Evolutionary conservation across 2,113 vertebrate species (phyloP).

Genomic region (Sturnira hondurensis): DNA sequence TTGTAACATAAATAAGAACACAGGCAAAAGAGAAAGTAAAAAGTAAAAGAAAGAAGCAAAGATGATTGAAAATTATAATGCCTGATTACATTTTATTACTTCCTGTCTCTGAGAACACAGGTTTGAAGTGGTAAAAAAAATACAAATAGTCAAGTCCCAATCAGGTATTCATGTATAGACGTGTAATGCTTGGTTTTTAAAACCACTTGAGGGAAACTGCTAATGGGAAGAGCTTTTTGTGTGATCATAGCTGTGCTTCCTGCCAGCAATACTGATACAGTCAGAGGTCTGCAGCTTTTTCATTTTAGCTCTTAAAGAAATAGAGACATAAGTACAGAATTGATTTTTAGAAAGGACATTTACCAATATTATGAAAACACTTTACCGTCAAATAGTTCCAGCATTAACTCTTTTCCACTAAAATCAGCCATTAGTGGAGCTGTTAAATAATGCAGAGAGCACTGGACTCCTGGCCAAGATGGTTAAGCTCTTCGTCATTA

Average conservation of each 20-base stretch:
- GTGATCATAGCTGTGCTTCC: neutral
- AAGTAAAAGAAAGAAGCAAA: neutral
- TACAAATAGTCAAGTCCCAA: neutral
- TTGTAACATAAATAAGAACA: neutral
- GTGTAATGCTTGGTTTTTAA: neutral
- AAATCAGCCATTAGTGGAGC: neutral
- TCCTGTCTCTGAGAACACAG: neutral
- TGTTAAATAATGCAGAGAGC: neutral
- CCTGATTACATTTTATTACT: neutral
- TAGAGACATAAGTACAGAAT: neutral
- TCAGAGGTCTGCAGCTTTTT: neutral
- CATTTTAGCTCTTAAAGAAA: neutral
- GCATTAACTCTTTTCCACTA: neutral
- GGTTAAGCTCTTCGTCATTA: neutral
- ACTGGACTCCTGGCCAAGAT: neutral
- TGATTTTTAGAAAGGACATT: slow-evolving; percentile 41
- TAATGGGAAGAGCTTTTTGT: neutral
- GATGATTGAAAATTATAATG: neutral
- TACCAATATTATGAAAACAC: neutral
- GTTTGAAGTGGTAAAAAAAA: neutral
- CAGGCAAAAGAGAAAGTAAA: neutral
- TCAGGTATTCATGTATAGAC: neutral
- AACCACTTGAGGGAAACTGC: neutral
- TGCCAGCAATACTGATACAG: neutral
- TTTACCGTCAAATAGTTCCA: neutral